A percentile compares a stretch with the other conserved stretches of the same genome.
These are phyloP conservation scores for Drosophila kambysellisi DNA, from an alignment of 2,888 invertebrate species.

Conservation along the genomic window DNA sequence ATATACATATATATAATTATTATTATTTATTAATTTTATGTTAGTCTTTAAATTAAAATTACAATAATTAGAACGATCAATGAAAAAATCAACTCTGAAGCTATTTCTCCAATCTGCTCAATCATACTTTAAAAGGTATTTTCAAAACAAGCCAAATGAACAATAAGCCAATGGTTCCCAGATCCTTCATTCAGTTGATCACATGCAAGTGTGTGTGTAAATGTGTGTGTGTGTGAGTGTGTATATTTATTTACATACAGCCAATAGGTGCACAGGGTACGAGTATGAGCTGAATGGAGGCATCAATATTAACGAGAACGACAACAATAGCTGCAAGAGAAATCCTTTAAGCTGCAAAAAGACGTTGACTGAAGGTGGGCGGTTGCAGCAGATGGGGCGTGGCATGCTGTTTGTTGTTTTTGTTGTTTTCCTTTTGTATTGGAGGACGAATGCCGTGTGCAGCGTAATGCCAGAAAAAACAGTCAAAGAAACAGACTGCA, in stretches of 20 bases:
- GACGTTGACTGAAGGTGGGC: conserved; percentile 56
- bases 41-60: neutral
- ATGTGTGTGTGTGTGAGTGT: neutral
- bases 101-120: neutral
- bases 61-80: neutral
- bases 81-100: neutral
- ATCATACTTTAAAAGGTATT: neutral
- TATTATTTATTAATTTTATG: neutral
- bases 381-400: conserved; percentile 47
- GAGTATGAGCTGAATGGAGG: conserved; percentile 9
- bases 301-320: conserved; percentile 24
- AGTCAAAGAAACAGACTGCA: conserved; percentile 45
- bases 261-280: conserved; percentile 8
- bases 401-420: conserved; percentile 37
- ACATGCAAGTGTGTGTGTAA: neutral
- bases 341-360: conserved; percentile 66
- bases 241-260: neutral
- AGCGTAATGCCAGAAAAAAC: conserved; percentile 70
- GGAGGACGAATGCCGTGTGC: conserved; percentile 77
- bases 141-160: neutral
- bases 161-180: conserved; percentile 1
- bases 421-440: conserved; percentile 51
- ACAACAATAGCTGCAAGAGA: conserved; percentile 25
- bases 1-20: neutral
- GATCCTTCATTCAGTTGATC: conserved; percentile 10